Base-by-base conservation (phyloP, 2,113 vertebrate species). In the Papio anubis region DNA sequence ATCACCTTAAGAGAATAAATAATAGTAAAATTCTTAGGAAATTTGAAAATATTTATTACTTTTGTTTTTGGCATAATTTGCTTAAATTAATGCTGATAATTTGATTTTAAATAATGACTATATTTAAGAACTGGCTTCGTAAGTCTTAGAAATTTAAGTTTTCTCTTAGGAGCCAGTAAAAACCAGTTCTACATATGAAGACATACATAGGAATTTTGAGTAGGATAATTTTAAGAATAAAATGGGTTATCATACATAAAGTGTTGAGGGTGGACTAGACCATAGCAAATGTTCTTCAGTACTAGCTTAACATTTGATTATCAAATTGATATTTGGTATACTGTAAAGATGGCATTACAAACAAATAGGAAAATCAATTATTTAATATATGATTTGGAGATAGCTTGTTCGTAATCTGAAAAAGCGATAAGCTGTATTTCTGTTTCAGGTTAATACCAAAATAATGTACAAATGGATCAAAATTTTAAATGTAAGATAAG, bases 401-500 rank as follows among this genome's bases (percentile, higher is more conserved):
- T 17, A 64, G 35, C 2, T 90, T 45, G 68, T 27, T 55, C 32
- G 9, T 20, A 14, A 94, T 38, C 13, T 80, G 21, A 59, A 50
- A 92, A 93, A 52, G 38, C 32, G 72, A 55, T 40, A 40, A 79
- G 3, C 8, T 88, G 43, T 3, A 66, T 66, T 94, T 79, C 21
- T 64, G 40, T 79, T 92, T 88, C 30, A 57, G n/a, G 18, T 30
- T 55, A 48, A 78, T 0, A 40, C 5, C 7, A 88, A 87, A 64
- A 23, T 88, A 40, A 79, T 23, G 25, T 5, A 5, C 25, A 79
- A 55, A 30, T 92, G 3, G 3, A 21, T 66, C 23, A 97, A 94
- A 91, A 93, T 85, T 87, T 38, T 16, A 88, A 88, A 96, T 80
- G 12, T 66, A 78, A 38, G 1, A 25, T 18, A 57, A 80, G 27